Base-by-base conservation (phyloP, 2,888 invertebrate genomes). In the Nebria brevicollis region DNA sequence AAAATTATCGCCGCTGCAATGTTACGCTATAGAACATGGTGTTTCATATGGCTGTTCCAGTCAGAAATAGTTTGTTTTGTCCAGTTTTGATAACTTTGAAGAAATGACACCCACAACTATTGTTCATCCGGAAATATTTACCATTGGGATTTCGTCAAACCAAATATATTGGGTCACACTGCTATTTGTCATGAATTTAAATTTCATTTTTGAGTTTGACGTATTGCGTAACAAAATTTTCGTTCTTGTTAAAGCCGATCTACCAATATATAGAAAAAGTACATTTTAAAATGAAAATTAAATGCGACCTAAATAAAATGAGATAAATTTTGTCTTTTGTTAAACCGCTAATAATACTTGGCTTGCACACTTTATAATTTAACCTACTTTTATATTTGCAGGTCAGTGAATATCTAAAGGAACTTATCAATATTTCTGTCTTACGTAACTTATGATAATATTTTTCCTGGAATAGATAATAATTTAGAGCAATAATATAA, bases 31-130 rank as follows among this genome's bases (percentile, higher is more conserved):
- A 13, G 25, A 66, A 66, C 66, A 20, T 7, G 34, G 5, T 34
- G 34, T 34, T 34, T 34, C 34, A 34, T 34, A 34, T 2, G 34
- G 73, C 74, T 78, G 73, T 72, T 78, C 41, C 13, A 54, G 54
- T 2, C 13, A 54, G 54, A 13, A 8, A 54, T 8, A 54, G 2
- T 11, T 2, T 8, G 8, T 0, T 5, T 8, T 54, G 54, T 3
- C 54, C 54, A 8, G 54, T 54, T 54, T 54, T 54, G 54, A 54
- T 13, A 8, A 54, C 54, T 54, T 54, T 54, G 54, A 54, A 13
- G 7, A 54, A 54, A 54, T 54, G 4, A 11, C 54, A 34, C 34
- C 5, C 34, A 4, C 5, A 20, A 2, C 34, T 34, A 54, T 54
- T 54, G 54, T 8, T 13, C 8, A 13, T 8, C 54, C 11, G 7